phyloP scores from a whole-genome alignment of 2,888 invertebrate species.

The Beris morrisii region DNA sequence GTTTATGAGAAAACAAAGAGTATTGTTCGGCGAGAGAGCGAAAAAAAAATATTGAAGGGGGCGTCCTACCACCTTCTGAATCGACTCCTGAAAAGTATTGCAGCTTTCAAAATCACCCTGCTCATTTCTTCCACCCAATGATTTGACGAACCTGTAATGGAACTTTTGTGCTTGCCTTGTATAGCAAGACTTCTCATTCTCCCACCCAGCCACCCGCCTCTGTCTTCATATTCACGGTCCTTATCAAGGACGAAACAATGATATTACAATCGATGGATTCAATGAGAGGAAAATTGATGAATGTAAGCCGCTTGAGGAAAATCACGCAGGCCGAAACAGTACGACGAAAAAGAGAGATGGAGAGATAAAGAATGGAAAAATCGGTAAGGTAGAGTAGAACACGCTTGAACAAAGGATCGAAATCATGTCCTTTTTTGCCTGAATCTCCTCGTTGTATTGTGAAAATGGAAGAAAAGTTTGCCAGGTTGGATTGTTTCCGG shows the following conservation, averaged over 20 bases:
- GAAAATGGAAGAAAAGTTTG: constrained; percentile 10
- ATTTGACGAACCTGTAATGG: constrained; percentile 16
- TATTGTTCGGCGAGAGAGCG: not conserved
- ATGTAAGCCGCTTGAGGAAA: constrained; percentile 16
- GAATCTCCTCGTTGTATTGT: constrained; percentile 6
- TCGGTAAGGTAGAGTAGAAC: constrained; percentile 28
- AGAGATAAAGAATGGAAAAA: constrained; percentile 5
- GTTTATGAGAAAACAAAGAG: constrained; percentile 24
- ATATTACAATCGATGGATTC: constrained; percentile 32
- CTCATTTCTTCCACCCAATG: not conserved
- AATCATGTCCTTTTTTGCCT: constrained; percentile 35
- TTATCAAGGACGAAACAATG: constrained; percentile 23
- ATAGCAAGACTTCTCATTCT: not conserved
- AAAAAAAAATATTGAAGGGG: no score
- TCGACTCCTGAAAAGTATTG: no score
- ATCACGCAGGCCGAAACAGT: not conserved
- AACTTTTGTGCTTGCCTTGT: constrained; percentile 10
- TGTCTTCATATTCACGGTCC: constrained; percentile 7
- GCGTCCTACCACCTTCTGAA: no score
- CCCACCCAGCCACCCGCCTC: not conserved
- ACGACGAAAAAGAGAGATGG: constrained; percentile 7
- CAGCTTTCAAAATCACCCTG: not conserved
- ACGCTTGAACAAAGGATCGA: constrained; percentile 35
- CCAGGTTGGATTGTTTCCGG: constrained; percentile 9
- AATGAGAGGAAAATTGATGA: constrained; percentile 34